phyloP scores from a whole-genome alignment of 2,888 invertebrate genomes.

The Lepeophtheirus nordmannii region DNA sequence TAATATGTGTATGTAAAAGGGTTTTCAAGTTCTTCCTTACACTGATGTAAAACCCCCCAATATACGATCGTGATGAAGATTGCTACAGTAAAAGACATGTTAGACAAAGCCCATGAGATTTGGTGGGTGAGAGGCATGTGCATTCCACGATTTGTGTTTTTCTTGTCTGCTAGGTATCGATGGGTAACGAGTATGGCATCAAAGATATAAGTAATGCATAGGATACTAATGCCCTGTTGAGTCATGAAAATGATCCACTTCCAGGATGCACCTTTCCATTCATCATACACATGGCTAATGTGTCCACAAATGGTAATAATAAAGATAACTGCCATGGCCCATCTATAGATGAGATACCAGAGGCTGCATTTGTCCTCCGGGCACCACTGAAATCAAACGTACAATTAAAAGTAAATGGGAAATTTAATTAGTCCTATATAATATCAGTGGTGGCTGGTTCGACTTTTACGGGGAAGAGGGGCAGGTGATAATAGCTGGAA shows the following conservation, averaged over 20 bases:
- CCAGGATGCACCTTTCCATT: background rate
- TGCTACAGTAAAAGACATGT: slow-evolving; percentile 11
- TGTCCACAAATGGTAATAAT: background rate
- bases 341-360: slow-evolving; percentile 20
- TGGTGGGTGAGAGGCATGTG: slow-evolving; percentile 5
- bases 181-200: slow-evolving; percentile 7
- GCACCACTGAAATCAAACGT: slow-evolving; percentile 8
- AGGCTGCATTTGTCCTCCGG: slow-evolving; percentile 9
- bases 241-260: slow-evolving; percentile 23
- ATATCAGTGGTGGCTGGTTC: too few species aligned
- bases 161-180: slow-evolving; percentile 2
- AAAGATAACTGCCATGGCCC: slow-evolving; percentile 3
- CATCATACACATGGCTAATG: background rate
- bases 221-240: slow-evolving; percentile 16
- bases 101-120: slow-evolving; percentile 13
- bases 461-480: too few species aligned
- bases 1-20: too few species aligned
- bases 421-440: too few species aligned
- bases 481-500: too few species aligned
- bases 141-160: background rate
- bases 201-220: background rate
- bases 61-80: slow-evolving; percentile 3
- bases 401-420: too few species aligned
- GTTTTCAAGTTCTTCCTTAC: background rate
- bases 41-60: slow-evolving; percentile 13